Evolutionary conservation across 2,113 vertebrate genomes (phyloP).

Genomic region (Aptenodytes forsteri): DNA sequence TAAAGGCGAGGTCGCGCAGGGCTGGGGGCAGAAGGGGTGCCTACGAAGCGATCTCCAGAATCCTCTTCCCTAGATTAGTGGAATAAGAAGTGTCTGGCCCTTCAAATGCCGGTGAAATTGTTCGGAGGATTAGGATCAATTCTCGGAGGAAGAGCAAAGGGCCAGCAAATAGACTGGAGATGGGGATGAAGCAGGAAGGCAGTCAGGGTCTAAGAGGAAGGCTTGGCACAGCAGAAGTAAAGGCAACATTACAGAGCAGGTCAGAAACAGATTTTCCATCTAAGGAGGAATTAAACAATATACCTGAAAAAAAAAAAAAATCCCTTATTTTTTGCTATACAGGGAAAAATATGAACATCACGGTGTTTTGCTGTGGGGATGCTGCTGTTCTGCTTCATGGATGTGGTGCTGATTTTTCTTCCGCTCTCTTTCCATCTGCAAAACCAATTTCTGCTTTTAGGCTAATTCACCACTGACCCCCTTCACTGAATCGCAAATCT

Average conservation of each 20-base stretch:
- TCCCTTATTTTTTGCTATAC: fast-evolving
- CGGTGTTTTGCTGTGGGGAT: fast-evolving
- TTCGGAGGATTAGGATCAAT: constrained; percentile 35
- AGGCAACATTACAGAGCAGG: background rate
- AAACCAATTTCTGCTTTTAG: fast-evolving
- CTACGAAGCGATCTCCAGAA: fast-evolving
- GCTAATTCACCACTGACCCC: background rate
- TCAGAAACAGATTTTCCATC: background rate
- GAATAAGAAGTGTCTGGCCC: background rate
- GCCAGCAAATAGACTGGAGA: background rate
- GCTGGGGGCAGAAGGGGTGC: background rate
- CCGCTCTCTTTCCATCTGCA: background rate
- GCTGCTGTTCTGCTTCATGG: background rate
- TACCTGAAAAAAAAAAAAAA: background rate
- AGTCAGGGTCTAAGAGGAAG: fast-evolving
- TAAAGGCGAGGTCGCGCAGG: background rate
- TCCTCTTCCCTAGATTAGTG: constrained; percentile 14
- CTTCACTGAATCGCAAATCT: background rate
- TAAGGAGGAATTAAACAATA: background rate
- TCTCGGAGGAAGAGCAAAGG: background rate
- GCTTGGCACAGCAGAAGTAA: background rate
- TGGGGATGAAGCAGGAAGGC: background rate
- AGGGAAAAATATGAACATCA: fast-evolving
- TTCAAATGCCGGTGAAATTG: background rate
- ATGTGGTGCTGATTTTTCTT: fast-evolving